A percentile compares a stretch with the other conserved stretches of the same genome.
Evolutionary conservation across 2,888 invertebrate species (phyloP).

Genomic region (Neocrepidodera transversa): DNA sequence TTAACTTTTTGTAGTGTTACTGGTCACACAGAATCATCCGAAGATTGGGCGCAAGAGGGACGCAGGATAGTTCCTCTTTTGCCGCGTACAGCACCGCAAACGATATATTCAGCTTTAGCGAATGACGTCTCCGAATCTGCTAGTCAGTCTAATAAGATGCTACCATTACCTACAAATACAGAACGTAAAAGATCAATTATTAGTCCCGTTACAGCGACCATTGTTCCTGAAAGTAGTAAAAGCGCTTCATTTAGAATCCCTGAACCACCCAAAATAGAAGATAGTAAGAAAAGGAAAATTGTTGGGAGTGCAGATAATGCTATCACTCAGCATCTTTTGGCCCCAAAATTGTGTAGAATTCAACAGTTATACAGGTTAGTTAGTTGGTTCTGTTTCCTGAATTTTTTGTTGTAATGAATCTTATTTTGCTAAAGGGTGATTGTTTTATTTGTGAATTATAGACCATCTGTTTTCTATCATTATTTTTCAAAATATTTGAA

Average conservation of each 20-base stretch:
- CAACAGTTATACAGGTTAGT: conserved; percentile 58
- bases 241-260: conserved; percentile 52
- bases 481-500: too few species aligned
- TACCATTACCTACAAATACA: conserved; percentile 63
- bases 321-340: conserved; percentile 56
- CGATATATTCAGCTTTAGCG: conserved; percentile 82
- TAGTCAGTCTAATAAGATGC: conserved; percentile 69
- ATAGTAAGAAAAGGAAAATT: conserved; percentile 56
- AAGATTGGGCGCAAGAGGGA: conserved; percentile 87
- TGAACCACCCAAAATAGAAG: conserved; percentile 55
- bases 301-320: conserved; percentile 51
- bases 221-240: conserved; percentile 40
- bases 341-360: conserved; percentile 57
- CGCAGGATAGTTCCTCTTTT: conserved; percentile 82
- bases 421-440: too few species aligned
- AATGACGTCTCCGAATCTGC: conserved; percentile 77
- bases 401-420: too few species aligned
- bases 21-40: conserved; percentile 71
- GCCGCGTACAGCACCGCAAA: conserved; percentile 84
- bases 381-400: too few species aligned
- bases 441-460: too few species aligned
- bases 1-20: conserved; percentile 62
- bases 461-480: too few species aligned
- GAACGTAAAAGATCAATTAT: conserved; percentile 55
- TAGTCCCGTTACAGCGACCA: conserved; percentile 19